phyloP scores from a whole-genome alignment of 92 coral and sea anemone genomes.

The Paragorgia papillata region DNA sequence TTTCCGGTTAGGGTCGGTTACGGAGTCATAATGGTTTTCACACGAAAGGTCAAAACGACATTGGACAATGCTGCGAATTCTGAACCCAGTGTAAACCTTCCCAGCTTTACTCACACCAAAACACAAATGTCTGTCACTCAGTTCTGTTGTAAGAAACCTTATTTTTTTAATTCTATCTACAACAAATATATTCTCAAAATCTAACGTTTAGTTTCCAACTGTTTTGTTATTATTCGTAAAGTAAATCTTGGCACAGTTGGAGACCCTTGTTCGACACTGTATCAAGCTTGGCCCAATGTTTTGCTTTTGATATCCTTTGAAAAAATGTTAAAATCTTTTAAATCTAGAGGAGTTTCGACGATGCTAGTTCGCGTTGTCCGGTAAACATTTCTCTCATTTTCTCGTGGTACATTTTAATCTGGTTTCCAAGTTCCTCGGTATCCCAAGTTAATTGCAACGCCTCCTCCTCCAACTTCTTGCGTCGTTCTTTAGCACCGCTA shows the following conservation, averaged over 20 bases:
- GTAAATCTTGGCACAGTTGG: slow-evolving; percentile 14
- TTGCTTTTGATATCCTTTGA: neutral
- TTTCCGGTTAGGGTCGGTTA: neutral
- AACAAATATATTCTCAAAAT: neutral
- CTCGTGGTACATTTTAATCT: neutral
- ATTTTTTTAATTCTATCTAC: slow-evolving; percentile 1
- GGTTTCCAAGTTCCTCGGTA: slow-evolving; percentile 26
- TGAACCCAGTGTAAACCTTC: neutral
- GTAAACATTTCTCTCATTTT: slow-evolving; percentile 41
- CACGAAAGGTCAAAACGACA: no score
- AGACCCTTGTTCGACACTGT: slow-evolving; percentile 11
- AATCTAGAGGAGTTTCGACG: slow-evolving; percentile 35
- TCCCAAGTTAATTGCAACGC: slow-evolving; percentile 27
- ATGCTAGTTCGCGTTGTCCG: slow-evolving; percentile 38
- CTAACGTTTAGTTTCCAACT: slow-evolving; percentile 4
- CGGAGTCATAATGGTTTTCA: neutral
- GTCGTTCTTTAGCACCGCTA: slow-evolving; percentile 12
- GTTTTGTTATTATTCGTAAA: neutral
- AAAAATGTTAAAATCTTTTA: neutral
- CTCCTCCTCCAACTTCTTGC: slow-evolving; percentile 24
- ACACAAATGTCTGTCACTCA: neutral
- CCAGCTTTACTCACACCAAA: neutral
- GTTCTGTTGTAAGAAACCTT: neutral
- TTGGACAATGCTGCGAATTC: no score
- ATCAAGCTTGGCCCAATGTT: neutral